These are phyloP conservation scores for Whitmania pigra DNA, from an alignment of 1,140 invertebrate genomes.

Conservation along the genomic window DNA sequence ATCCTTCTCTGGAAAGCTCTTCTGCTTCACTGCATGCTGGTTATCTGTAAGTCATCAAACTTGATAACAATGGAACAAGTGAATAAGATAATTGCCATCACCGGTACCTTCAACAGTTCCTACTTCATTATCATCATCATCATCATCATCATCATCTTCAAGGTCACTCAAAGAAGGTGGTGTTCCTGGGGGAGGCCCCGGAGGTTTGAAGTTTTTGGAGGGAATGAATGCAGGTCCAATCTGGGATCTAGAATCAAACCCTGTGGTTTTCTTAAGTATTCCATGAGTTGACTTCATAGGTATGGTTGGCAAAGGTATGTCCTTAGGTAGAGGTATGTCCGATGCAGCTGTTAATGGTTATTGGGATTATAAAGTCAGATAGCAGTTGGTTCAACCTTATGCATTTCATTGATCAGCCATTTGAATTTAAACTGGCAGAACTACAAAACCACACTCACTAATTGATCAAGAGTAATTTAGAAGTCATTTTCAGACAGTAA, in stretches of 20 bases:
- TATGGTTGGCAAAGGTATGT: conserved; percentile 49
- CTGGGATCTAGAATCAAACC: conserved; percentile 28
- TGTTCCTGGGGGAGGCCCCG: conserved; percentile 63
- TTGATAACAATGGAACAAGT: no score
- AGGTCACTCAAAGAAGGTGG: conserved; percentile 46
- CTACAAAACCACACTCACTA: no score
- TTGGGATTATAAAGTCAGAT: background rate
- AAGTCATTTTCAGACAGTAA: no score
- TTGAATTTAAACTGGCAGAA: no score
- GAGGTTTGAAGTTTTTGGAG: conserved; percentile 50
- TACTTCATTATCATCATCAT: background rate
- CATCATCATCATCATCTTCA: conserved; percentile 29
- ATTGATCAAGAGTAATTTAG: no score
- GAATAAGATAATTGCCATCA: no score
- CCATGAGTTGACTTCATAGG: conserved; percentile 45
- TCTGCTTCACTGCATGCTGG: conserved; percentile 18
- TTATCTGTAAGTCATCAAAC: background rate
- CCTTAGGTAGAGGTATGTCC: conserved; percentile 62
- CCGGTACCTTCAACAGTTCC: background rate
- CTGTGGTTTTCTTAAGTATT: conserved; percentile 60
- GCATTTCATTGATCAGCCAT: no score
- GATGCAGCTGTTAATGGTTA: conserved; percentile 43
- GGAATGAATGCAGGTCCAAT: background rate
- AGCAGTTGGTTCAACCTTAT: no score
- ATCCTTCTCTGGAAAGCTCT: background rate